Conservation (phyloP, 2,797 vertebrate genomes). For the Gymnoscopelus braueri region DNA sequence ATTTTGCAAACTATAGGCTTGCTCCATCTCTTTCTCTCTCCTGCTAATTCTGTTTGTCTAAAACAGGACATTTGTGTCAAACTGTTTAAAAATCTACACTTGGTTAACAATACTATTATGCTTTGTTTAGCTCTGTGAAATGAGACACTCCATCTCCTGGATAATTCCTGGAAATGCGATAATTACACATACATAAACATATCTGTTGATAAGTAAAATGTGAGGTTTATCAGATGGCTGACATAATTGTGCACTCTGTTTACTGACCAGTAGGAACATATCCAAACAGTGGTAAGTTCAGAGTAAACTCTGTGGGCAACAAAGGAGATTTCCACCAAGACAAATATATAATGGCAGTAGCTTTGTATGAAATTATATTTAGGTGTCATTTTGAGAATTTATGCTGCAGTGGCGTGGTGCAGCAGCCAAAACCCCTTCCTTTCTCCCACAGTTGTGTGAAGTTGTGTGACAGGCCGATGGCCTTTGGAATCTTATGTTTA, state of each 20-base stretch:
- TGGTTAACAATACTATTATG: conserved; percentile 5
- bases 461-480: conserved; percentile 21
- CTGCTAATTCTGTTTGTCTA: conserved; percentile 6
- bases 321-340: conserved; percentile 42
- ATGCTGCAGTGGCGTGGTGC: conserved; percentile 12
- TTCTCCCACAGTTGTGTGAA: conserved; percentile 27
- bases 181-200: conserved; percentile 44
- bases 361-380: conserved; percentile 55
- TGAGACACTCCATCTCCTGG: background rate
- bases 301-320: conserved; percentile 27
- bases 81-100: background rate
- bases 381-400: conserved; percentile 49
- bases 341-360: conserved; percentile 57
- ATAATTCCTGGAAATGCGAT: conserved; percentile 41
- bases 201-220: conserved; percentile 54
- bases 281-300: conserved; percentile 41
- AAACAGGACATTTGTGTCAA: conserved; percentile 13
- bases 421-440: conserved; percentile 24
- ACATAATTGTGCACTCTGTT: conserved; percentile 33
- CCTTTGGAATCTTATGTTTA: conserved; percentile 65
- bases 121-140: conserved; percentile 27
- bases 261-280: conserved; percentile 5
- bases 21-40: conserved; percentile 11
- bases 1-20: conserved; percentile 2
- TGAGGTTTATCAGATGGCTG: conserved; percentile 15